Evolutionary conservation across 1,140 invertebrate genomes (phyloP).

Genomic region (Melipona quadrifasciata): DNA sequence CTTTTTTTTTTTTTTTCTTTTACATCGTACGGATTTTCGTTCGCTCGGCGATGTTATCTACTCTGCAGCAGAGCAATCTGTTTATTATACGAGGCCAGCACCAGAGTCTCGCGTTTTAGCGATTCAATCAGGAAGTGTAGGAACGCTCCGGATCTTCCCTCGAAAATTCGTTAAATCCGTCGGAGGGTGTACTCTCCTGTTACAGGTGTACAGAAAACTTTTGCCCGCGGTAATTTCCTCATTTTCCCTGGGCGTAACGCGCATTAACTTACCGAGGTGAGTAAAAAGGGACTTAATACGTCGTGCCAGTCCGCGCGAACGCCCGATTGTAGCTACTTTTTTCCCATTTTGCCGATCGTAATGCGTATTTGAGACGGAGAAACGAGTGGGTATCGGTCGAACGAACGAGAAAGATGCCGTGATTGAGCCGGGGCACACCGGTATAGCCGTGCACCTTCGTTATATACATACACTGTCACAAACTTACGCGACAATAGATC

Average conservation of each 20-base stretch:
- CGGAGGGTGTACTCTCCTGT: background rate
- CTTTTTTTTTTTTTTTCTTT: background rate
- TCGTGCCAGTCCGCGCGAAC: background rate
- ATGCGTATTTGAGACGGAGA: background rate
- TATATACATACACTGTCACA: slow-evolving; percentile 44
- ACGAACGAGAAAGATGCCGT: slow-evolving; percentile 30
- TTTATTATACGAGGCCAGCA: slow-evolving; percentile 19
- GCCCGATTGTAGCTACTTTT: background rate
- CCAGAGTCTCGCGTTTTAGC: slow-evolving; percentile 36
- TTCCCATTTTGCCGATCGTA: background rate
- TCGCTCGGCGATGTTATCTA: slow-evolving; percentile 18
- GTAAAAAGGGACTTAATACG: background rate
- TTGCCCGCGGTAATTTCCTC: slow-evolving; percentile 20
- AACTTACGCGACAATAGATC: slow-evolving; percentile 71
- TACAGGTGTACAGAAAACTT: slow-evolving; percentile 3
- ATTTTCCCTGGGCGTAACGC: background rate
- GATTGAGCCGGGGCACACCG: slow-evolving; percentile 7
- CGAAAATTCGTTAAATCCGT: slow-evolving; percentile 23
- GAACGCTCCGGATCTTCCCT: background rate
- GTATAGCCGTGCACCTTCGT: background rate
- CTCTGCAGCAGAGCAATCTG: slow-evolving; percentile 11
- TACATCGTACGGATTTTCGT: slow-evolving; percentile 3
- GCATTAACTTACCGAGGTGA: background rate
- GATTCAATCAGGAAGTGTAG: slow-evolving; percentile 38
- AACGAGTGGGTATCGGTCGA: background rate